These are phyloP conservation scores for Parochlus steinenii DNA, from an alignment of 2,888 invertebrate genomes.

Conservation along the genomic window DNA sequence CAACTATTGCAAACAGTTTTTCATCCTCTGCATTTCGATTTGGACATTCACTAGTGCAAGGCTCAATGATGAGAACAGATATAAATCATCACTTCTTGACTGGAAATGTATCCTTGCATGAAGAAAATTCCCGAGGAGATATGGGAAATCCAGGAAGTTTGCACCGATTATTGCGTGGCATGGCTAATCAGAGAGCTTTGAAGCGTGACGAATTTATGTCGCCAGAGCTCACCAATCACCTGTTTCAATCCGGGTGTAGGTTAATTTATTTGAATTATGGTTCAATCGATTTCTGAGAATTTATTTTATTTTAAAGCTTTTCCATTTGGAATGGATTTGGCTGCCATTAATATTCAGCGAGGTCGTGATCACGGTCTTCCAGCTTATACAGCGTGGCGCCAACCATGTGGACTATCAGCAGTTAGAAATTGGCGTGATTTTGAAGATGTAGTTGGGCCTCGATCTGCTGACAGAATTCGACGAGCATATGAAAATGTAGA, in stretches of 20 bases:
- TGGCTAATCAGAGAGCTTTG: slow-evolving; percentile 60
- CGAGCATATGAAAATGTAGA: slow-evolving; percentile 49
- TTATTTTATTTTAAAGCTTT: slow-evolving; percentile 27
- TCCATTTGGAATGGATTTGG: slow-evolving; percentile 69
- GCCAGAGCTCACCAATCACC: slow-evolving; percentile 63
- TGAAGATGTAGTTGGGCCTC: slow-evolving; percentile 44
- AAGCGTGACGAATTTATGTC: slow-evolving; percentile 68
- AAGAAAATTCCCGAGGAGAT: slow-evolving; percentile 54
- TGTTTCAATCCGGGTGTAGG: slow-evolving; percentile 51
- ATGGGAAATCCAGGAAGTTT: slow-evolving; percentile 65
- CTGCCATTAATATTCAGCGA: slow-evolving; percentile 73
- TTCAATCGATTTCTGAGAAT: slow-evolving; percentile 3
- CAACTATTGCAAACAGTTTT: slow-evolving; percentile 62
- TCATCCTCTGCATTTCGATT: slow-evolving; percentile 71
- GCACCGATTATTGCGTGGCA: slow-evolving; percentile 58
- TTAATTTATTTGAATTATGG: background rate
- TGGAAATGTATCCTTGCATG: slow-evolving; percentile 63
- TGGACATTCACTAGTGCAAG: slow-evolving; percentile 73
- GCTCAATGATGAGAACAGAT: slow-evolving; percentile 56
- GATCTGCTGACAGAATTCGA: slow-evolving; percentile 43
- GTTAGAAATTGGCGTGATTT: slow-evolving; percentile 55
- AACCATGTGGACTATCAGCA: slow-evolving; percentile 55
- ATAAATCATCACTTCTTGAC: slow-evolving; percentile 46
- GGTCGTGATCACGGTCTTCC: slow-evolving; percentile 78
- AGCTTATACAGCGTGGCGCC: slow-evolving; percentile 61